Evolutionary conservation across 2,888 invertebrate genomes (phyloP), one percentile per base, ranked within the genome.

Genomic region (Matsumyia berberina): DNA sequence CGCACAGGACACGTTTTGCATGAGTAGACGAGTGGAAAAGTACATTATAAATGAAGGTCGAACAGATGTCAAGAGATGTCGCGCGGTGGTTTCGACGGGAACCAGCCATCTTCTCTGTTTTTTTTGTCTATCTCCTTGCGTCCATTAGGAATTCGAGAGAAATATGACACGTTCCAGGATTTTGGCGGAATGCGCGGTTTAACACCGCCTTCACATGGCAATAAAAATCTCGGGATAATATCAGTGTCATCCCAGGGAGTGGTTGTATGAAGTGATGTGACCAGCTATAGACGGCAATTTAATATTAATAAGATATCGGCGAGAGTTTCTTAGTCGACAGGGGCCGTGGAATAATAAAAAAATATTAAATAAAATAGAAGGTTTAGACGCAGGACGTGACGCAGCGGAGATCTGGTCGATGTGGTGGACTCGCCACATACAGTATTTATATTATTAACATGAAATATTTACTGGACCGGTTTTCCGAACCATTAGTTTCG

Each of bases 21-120:
- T 74, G 62, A 72, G 55, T 29, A 83, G 62, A 51, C 49, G 49
- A 49, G 24, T 60, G 31, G 62, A 73, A 24, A 82, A 78, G 77
- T 69, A 80, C 70, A 70, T 80, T 74, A 85, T 74, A 74, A 80
- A 85, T 80, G 80, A 85, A 70, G 80, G 74, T 80, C 70, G 76
- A 80, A 85, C 79, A 85, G 85, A 85, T 85, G 85, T 85, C 80
- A 80, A 85, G 76, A 74, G 64, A 64, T 80, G 79, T 85, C 74
- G 85, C 85, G 69, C 35, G 79, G 74, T 73, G 58, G 70, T 73
- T 66, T 39, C 44, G 44, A 33, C 42, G 37, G 60, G 33, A 19
- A 19, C 29, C 9, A 9, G 6, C 8, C 1, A 3, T n/a, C n/a
- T 15, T 33, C 35, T 6, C 15, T 9, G 12, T 33, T n/a, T 15